Base-by-base conservation (phyloP, 1,140 invertebrate species). In the Cotesia vestalis region DNA sequence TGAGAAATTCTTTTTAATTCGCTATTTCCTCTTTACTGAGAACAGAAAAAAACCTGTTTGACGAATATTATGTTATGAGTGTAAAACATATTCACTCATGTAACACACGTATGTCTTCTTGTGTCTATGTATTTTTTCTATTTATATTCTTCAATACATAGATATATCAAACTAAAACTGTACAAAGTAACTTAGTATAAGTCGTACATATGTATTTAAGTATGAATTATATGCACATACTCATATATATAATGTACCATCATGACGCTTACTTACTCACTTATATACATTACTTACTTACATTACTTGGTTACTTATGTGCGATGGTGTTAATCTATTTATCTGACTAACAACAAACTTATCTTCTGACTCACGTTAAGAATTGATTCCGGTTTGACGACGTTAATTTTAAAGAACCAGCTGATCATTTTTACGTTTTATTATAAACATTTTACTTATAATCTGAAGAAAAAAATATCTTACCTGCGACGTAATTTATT, bases 241-340 rank as follows among this genome's bases (percentile, higher is more conserved):
- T 20, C 12, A 51, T 53, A 9, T 69, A 57, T 46, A 69, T 1
- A 68, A 38, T 46, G n/a, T 35, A 38, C 34, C 76, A 74, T 78
- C 67, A 75, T 75, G 73, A 74, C 79, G 74, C 77, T 79, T 77
- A 46, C 40, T 40, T 40, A 40, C 38, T 46, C 40, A 11, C 40
- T 46, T 46, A 46, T 46, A 46, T 46, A 46, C 40, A 46, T 46
- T 46, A 46, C 40, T 46, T 46, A 46, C 40, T 46, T 46, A 27
- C 27, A 27, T 27, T 27, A 46, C 40, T 46, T 46, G 11, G 6
- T 46, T 46, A 46, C 40, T 46, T 46, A 9, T 46, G 40, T 46
- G 81, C 79, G 78, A 82, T 76, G 78, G 73, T 78, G 81, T 80
- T 83, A 84, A 85, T 86, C 83, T 81, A 84, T 84, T 85, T 84